Conservation (phyloP, 2,113 vertebrate genomes). For the Epinephelus fuscoguttatus region DNA sequence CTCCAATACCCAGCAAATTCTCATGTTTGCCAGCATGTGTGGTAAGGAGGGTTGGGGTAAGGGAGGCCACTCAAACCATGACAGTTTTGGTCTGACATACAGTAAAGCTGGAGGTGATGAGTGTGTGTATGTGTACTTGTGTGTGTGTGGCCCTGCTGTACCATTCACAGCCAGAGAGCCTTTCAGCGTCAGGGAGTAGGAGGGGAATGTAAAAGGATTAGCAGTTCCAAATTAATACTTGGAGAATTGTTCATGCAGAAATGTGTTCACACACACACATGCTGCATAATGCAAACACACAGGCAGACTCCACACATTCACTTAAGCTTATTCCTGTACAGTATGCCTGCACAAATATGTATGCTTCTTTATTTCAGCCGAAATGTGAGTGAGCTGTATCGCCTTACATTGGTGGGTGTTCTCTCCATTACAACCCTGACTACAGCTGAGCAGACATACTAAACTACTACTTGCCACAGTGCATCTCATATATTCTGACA, state of each 20-base stretch:
- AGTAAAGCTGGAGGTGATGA: slow-evolving; percentile 2
- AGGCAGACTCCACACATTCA: background rate
- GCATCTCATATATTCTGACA: slow-evolving; percentile 30
- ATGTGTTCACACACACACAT: slow-evolving; percentile 24
- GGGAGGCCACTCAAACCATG: background rate
- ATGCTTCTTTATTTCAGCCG: background rate
- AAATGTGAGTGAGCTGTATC: background rate
- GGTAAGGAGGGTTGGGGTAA: no score
- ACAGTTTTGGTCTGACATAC: background rate
- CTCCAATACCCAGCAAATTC: background rate
- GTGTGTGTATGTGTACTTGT: slow-evolving; percentile 5
- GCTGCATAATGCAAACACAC: background rate
- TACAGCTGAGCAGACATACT: slow-evolving; percentile 6
- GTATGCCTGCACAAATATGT: background rate
- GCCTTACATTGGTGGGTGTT: background rate
- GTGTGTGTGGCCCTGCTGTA: slow-evolving; percentile 18
- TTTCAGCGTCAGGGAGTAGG: slow-evolving; percentile 52
- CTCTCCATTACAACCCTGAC: background rate
- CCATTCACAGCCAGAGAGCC: slow-evolving; percentile 47
- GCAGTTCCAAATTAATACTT: slow-evolving; percentile 64
- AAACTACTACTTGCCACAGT: slow-evolving; percentile 20
- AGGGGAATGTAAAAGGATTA: slow-evolving; percentile 68
- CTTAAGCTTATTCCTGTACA: slow-evolving; percentile 9
- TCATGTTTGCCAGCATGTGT: background rate
- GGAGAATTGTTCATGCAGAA: slow-evolving; percentile 58